Evolutionary conservation across 2,797 vertebrate species (phyloP).

Genomic region (Amniataba percoides): DNA sequence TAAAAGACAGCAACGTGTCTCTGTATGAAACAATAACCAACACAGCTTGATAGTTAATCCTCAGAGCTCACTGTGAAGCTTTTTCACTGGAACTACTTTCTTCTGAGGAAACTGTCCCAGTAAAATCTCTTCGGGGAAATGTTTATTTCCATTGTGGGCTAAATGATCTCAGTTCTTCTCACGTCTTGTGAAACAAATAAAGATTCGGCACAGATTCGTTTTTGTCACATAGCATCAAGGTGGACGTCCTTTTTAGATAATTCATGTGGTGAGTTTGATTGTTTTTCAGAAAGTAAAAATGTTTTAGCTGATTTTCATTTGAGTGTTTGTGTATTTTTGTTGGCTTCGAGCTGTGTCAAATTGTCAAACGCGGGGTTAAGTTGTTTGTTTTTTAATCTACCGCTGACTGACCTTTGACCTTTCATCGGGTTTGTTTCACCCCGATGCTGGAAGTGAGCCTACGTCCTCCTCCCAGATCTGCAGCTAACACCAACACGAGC

Average conservation of each 20-base stretch:
- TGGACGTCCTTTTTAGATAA: no score
- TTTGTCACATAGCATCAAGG: no score
- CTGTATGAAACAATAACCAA: background rate
- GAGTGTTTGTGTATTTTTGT: background rate
- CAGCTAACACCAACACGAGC: background rate
- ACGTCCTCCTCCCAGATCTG: constrained; percentile 8
- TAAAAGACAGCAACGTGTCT: background rate
- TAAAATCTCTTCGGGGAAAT: background rate
- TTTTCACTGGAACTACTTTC: background rate
- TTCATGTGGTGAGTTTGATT: no score
- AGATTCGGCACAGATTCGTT: background rate
- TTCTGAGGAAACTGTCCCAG: background rate
- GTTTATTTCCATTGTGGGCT: background rate
- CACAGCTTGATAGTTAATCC: background rate
- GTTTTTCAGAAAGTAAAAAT: background rate
- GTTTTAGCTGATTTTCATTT: background rate
- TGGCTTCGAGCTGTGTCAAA: background rate
- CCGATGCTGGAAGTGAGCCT: background rate
- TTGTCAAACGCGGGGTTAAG: background rate
- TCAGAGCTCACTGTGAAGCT: background rate
- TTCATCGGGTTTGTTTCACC: background rate
- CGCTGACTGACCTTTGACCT: background rate
- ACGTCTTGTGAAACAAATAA: background rate
- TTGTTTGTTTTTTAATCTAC: background rate
- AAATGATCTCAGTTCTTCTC: background rate